Conservation (phyloP, 2,888 invertebrate genomes). For the Protophormia terraenovae region DNA sequence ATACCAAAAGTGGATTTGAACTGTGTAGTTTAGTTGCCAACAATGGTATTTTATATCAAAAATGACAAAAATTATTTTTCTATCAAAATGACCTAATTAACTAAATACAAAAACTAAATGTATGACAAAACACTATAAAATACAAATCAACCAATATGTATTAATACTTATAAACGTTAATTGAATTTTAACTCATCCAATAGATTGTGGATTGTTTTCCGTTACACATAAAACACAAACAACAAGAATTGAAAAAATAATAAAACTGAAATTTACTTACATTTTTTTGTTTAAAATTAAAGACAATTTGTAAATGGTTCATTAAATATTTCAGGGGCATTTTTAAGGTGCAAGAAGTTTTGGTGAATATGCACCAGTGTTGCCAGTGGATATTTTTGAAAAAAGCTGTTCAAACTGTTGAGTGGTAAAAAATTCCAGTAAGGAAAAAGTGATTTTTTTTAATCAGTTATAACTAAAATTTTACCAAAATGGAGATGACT, state of each 20-base stretch:
- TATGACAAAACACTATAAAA: slow-evolving; percentile 8
- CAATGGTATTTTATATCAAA: slow-evolving; percentile 71
- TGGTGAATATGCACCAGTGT: too few relatives aligned
- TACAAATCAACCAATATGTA: neutral
- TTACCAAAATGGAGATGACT: too few relatives aligned
- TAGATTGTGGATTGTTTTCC: neutral
- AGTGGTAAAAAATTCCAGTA: too few relatives aligned
- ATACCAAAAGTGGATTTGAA: slow-evolving; percentile 78
- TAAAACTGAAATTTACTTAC: neutral
- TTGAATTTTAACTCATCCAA: slow-evolving; percentile 63
- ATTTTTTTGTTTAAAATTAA: neutral
- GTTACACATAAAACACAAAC: neutral
- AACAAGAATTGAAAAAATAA: neutral
- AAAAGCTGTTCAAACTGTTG: too few relatives aligned
- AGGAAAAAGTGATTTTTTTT: too few relatives aligned
- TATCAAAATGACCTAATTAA: slow-evolving; percentile 41
- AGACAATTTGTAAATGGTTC: neutral
- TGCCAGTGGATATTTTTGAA: too few relatives aligned
- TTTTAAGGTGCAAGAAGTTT: slow-evolving; percentile 63
- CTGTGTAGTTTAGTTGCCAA: slow-evolving; percentile 76
- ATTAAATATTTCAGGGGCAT: slow-evolving; percentile 24
- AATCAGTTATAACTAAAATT: too few relatives aligned
- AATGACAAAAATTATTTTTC: slow-evolving; percentile 60
- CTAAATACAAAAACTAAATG: neutral
- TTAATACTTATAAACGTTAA: slow-evolving; percentile 67